phyloP scores from a whole-genome alignment of 1,140 invertebrate genomes.

The Lasioglossum baleicum region DNA sequence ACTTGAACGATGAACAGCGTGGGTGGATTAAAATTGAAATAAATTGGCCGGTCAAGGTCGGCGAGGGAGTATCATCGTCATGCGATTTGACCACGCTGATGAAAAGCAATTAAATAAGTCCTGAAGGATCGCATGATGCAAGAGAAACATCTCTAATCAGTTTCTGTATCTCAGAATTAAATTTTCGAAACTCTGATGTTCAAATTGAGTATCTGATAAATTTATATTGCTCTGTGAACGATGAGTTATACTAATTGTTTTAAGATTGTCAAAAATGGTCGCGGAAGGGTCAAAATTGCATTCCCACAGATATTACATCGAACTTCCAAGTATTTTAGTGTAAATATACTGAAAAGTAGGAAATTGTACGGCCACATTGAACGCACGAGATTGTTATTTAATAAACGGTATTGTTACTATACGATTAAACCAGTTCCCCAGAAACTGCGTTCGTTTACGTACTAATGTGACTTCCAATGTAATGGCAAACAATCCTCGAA shows the following conservation, averaged over 20 bases:
- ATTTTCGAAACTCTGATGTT: neutral
- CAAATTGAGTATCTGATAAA: neutral
- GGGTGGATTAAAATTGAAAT: neutral
- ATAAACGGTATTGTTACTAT: conserved; percentile 1
- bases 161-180: neutral
- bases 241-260: no score
- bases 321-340: neutral
- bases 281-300: neutral
- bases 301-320: neutral
- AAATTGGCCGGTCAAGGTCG: neutral
- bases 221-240: no score
- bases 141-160: neutral
- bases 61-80: neutral
- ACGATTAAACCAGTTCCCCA: conserved; percentile 15
- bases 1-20: neutral
- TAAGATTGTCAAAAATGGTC: no score
- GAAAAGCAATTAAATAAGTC: no score
- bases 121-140: no score
- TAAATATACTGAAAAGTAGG: conserved; percentile 13
- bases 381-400: neutral
- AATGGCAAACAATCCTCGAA: neutral
- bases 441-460: neutral
- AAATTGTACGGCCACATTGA: neutral
- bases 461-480: conserved; percentile 15
- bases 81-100: neutral